Percentiles rank a stretch among this genome's conserved stretches.
These are phyloP conservation scores for Planiliza haematocheilus DNA, from an alignment of 2,113 vertebrate species.

Conservation along the genomic window DNA sequence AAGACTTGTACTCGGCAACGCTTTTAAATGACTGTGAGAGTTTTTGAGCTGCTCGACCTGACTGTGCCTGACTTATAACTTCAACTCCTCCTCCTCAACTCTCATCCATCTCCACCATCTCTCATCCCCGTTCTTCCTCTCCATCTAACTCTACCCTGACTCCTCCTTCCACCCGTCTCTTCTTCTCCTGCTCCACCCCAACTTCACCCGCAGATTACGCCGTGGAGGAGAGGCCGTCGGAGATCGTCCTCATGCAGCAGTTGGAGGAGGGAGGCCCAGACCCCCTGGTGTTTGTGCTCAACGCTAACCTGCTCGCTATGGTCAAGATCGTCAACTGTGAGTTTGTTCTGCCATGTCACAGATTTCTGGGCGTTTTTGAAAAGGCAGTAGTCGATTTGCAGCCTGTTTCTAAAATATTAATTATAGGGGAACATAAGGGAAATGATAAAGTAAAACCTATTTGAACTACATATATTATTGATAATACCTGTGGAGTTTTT, in stretches of 20 bases:
- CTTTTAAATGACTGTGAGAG: not conserved
- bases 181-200: not conserved
- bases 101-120: slow-evolving; percentile 26
- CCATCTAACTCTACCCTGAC: not conserved
- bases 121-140: slow-evolving; percentile 7
- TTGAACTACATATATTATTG: slow-evolving; percentile 12
- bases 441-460: slow-evolving; percentile 9
- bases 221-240: slow-evolving; percentile 95
- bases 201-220: slow-evolving; percentile 88
- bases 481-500: not conserved
- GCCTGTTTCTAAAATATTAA: slow-evolving; percentile 5
- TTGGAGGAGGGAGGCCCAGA: slow-evolving; percentile 94
- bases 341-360: slow-evolving; percentile 63
- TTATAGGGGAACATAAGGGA: slow-evolving; percentile 17
- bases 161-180: not conserved
- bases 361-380: not conserved
- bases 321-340: slow-evolving; percentile 99
- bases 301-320: slow-evolving; percentile 98
- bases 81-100: slow-evolving; percentile 6
- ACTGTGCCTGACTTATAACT: slow-evolving; percentile 3
- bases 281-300: slow-evolving; percentile 97
- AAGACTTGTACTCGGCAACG: not conserved
- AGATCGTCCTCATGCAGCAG: slow-evolving; percentile 96
- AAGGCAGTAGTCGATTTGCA: not conserved
- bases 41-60: slow-evolving; percentile 4